Conservation (phyloP, 1,140 invertebrate species). For the Himalopsyche phryganea region DNA sequence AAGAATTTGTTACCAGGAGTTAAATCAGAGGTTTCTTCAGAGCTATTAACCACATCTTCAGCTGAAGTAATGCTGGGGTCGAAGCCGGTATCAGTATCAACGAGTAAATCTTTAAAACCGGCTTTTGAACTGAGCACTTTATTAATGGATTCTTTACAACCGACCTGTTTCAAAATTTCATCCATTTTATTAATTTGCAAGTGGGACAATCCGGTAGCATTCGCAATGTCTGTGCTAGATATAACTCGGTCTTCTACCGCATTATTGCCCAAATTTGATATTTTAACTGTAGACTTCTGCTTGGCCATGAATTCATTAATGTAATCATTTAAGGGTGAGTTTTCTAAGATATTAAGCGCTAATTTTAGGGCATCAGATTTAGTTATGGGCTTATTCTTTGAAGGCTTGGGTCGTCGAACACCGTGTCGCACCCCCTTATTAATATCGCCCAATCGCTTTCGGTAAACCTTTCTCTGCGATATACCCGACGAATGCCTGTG, state of each 20-base stretch:
- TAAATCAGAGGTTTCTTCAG: neutral
- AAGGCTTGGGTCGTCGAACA: conserved; percentile 54
- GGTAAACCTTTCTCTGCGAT: conserved; percentile 38
- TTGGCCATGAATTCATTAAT: conserved; percentile 35
- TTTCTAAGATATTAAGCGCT: conserved; percentile 36
- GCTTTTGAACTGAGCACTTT: conserved; percentile 5
- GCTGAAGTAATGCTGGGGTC: neutral
- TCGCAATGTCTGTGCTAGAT: conserved; percentile 3
- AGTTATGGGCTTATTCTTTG: conserved; percentile 33
- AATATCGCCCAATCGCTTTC: conserved; percentile 49
- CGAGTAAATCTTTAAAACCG: neutral
- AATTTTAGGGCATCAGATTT: conserved; percentile 33
- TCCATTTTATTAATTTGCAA: conserved; percentile 29
- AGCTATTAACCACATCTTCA: too few relatives aligned
- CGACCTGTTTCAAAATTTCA: conserved; percentile 20
- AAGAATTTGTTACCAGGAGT: conserved; percentile 37
- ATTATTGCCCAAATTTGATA: neutral
- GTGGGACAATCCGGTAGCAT: conserved; percentile 7
- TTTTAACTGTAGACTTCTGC: conserved; percentile 10
- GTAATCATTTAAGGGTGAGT: conserved; percentile 38
- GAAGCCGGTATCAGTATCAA: neutral
- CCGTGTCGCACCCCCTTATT: conserved; percentile 56
- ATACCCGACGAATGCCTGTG: conserved; percentile 17
- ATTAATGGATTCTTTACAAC: conserved; percentile 5
- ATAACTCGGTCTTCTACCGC: neutral